Evolutionary conservation across 1,140 invertebrate genomes (phyloP).

Genomic region (Lethrus apterus): DNA sequence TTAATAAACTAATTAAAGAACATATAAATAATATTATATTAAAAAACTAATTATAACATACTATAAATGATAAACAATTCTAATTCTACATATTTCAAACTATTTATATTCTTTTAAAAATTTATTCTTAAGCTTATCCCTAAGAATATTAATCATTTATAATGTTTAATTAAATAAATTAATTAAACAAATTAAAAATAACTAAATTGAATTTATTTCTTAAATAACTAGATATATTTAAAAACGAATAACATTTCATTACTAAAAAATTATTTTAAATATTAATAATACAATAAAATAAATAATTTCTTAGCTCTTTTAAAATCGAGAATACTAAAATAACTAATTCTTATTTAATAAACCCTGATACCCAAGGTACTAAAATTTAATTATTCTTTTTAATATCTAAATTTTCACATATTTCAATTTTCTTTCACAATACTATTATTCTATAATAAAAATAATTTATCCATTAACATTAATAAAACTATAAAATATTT

Average conservation of each 20-base stretch:
- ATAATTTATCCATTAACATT: conserved; percentile 40
- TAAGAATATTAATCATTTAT: conserved; percentile 4
- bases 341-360: conserved; percentile 47
- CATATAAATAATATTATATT: conserved; percentile 41
- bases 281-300: conserved; percentile 48
- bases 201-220: conserved; percentile 52
- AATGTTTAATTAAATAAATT: background rate
- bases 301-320: conserved; percentile 46
- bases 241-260: conserved; percentile 55
- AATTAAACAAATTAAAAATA: conserved; percentile 10
- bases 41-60: conserved; percentile 32
- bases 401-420: conserved; percentile 22
- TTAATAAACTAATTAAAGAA: conserved; percentile 42
- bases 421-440: conserved; percentile 38
- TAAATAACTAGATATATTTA: conserved; percentile 57
- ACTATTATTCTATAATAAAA: conserved; percentile 45
- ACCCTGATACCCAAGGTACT: conserved; percentile 60
- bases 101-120: conserved; percentile 34
- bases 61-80: conserved; percentile 30
- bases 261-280: conserved; percentile 50
- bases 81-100: conserved; percentile 38
- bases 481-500: conserved; percentile 41
- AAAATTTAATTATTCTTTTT: conserved; percentile 48
- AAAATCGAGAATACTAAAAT: conserved; percentile 47
- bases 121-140: conserved; percentile 38